Percentiles rank a stretch among this genome's conserved stretches.
phyloP scores from a whole-genome alignment of 2,797 vertebrate genomes.

The Leptoclinus maculatus region DNA sequence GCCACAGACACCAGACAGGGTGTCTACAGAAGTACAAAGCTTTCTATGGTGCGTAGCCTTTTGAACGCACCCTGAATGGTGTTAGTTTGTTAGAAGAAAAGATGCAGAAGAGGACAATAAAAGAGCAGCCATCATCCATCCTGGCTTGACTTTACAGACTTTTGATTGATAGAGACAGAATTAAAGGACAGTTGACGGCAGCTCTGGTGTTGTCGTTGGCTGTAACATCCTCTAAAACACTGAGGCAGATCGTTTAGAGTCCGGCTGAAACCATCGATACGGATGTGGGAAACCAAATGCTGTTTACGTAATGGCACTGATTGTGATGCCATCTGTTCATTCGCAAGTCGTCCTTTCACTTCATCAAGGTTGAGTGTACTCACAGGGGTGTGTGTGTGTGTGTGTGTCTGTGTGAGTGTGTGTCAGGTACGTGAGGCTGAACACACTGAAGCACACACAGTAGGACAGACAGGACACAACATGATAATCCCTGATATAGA shows the following conservation, averaged over 20 bases:
- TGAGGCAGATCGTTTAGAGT: constrained; percentile 60
- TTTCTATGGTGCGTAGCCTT: constrained; percentile 48
- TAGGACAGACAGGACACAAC: constrained; percentile 69
- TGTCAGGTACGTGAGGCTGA: constrained; percentile 54
- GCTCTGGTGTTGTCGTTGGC: constrained; percentile 61
- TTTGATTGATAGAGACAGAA: constrained; percentile 43
- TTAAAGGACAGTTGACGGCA: constrained; percentile 45
- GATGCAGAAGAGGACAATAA: constrained; percentile 66
- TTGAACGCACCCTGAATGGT: constrained; percentile 62
- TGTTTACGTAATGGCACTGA: constrained; percentile 65
- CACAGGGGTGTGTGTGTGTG: constrained; percentile 39
- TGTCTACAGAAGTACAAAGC: constrained; percentile 9
- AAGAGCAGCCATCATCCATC: constrained; percentile 60
- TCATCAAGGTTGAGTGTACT: constrained; percentile 74
- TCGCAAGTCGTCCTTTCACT: constrained; percentile 70
- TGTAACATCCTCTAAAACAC: constrained; percentile 63
- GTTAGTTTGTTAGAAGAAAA: constrained; percentile 65
- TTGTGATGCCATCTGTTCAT: constrained; percentile 73
- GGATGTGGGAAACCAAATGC: constrained; percentile 62
- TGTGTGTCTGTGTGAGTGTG: constrained; percentile 28
- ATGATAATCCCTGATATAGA: constrained; percentile 67
- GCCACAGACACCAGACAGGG: constrained; percentile 58
- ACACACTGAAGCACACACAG: constrained; percentile 68
- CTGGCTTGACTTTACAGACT: constrained; percentile 36
- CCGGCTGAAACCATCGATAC: constrained; percentile 60